Base-by-base conservation (phyloP, 2,797 vertebrate species). In the Spea hammondii region DNA sequence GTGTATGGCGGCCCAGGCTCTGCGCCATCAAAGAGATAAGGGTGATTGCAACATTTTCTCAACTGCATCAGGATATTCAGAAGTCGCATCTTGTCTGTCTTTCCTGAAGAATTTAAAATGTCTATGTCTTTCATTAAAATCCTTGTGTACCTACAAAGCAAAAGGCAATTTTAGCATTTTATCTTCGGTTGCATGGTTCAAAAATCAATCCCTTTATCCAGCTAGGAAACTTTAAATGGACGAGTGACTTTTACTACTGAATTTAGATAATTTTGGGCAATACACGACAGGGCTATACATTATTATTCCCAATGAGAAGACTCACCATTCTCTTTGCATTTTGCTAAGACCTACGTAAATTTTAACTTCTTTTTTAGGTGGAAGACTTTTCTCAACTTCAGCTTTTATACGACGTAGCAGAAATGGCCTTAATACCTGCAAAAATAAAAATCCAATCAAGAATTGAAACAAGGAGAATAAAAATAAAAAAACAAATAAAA, bases 51-150 rank as follows among this genome's bases (percentile, higher is more conserved):
- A 87, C 97, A 99, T 65, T 99, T 99, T 74, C 96, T 91, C 85
- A 99, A 91, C 91, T 99, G 97, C 97, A 99, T 99, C 79, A 99
- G 90, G 59, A 98, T 95, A 77, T 99, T 99, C 84, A 99, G 83
- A 50, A 99, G 89, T 47, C 97, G 94, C 96, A 98, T 99, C 88
- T 99, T 99, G 89, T 99, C 98, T 92, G 95, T 95, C 88, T 98
- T 99, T 12, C 98, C 98, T n/a, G 97, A 95, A 0, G 98, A 98
- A 86, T 99, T 99, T 85, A 99, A 83, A 79, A 99, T 99, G 85
- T 99, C 98, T 65, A 99, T 99, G 86, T 99, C 97, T 88, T 99
- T 99, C 97, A 99, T 99, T 85, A 99, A 89, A 85, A 99, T 99
- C 83, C 95, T 94, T 8, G 97, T 99, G 84, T 99, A 99, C 97